Conservation (phyloP, 2,113 vertebrate species). For the Dasyornis broadbenti region DNA sequence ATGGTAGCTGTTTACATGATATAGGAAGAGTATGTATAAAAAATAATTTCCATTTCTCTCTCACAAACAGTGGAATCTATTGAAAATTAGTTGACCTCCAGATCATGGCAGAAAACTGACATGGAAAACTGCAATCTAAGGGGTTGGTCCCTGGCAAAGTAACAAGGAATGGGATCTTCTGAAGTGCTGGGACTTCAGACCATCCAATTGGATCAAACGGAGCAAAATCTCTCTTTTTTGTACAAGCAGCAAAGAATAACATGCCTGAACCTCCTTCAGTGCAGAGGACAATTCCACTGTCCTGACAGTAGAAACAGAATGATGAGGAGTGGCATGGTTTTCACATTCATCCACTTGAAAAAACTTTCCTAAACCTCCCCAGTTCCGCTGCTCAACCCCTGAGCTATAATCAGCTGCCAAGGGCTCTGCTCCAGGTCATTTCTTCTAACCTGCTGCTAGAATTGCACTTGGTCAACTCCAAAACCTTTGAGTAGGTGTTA, state of each 20-base stretch:
- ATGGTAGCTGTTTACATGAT: background rate
- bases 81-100: background rate
- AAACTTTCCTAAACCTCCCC: background rate
- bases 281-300: background rate
- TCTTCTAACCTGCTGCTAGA: background rate
- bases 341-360: background rate
- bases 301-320: background rate
- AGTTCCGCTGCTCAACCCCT: background rate
- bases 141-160: background rate
- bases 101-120: background rate
- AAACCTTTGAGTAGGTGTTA: background rate
- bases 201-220: background rate
- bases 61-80: background rate
- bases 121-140: background rate
- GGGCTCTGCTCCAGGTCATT: background rate
- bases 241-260: background rate
- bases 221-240: background rate
- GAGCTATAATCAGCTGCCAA: background rate
- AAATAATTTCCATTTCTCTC: background rate
- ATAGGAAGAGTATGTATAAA: background rate
- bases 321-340: background rate
- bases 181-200: background rate
- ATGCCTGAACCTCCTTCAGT: background rate
- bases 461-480: background rate
- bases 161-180: background rate